Base-by-base conservation (phyloP, 2,888 invertebrate species). In the Nomada hirtipes region DNA sequence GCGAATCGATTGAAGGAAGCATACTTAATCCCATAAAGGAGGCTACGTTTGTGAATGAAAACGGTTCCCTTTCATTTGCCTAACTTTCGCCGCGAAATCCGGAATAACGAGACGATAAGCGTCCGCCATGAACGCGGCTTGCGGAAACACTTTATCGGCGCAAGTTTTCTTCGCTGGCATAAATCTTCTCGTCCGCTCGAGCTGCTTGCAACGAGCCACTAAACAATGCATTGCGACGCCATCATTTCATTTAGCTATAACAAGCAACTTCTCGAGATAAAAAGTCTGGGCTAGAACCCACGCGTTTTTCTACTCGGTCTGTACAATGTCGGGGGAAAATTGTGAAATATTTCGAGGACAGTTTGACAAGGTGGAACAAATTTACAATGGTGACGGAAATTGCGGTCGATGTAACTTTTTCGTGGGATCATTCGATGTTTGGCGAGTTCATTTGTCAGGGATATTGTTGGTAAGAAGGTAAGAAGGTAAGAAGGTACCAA, bases 21-120 rank as follows among this genome's bases (percentile, higher is more conserved):
- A 20, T 29, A 10, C 42, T 26, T 44, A 13, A 26, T 26, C 18
- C 2, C 23, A 20, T 29, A 18, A 61, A 26, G 23, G 71, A 71
- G 29, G 52, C 64, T 36, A 50, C 50, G 13, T 74, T 78, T 50
- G 60, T 78, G 73, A 74, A 67, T 74, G 74, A 61, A 50, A 80
- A 73, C 36, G 72, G 47, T 76, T 76, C 76, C 71, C 82, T 82
- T 82, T 81, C 81, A 73, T 64, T 73, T 78, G 64, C 67, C 60
- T 52, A 74, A 82, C 74, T 74, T 85, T 85, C 61, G 26, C 73
- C 72, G 47, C 65, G 69, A 78, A 73, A 78, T 81, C 60, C 65
- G 65, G 70, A 75, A 75, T 79, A 85, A 85, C 83, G 83, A 82
- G 75, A 63, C 82, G 74, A 82, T 82, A 79, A 85, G 77, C 79